Base-by-base conservation (phyloP, 2,113 vertebrate species). In the Patagioenas fasciata region DNA sequence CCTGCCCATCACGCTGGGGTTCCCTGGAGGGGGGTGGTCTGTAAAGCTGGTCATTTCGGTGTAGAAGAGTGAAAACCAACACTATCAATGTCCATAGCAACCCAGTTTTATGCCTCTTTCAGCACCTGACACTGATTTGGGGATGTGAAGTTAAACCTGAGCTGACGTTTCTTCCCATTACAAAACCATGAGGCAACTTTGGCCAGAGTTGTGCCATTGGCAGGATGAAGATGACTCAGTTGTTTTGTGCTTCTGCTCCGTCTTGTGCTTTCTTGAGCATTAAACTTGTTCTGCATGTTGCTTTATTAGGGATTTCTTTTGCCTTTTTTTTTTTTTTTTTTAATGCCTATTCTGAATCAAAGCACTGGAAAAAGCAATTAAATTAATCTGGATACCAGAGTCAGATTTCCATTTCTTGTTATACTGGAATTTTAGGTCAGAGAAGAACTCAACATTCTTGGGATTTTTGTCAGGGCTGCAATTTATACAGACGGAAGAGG, bases 81-180 rank as follows among this genome's bases (percentile, higher is more conserved):
- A 4, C 23, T 2, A 0, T 26, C 26, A 5, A 4, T 7, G 20
- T 5, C 24, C 5, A 0, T 1, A 38, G 24, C 38, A 17, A 4
- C 44, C 44, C 9, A 0, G 8, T 72, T 84, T 36, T 18, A 1
- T 15, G 15, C 15, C 9, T 34, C 4, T 62, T 34, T n/a, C 23
- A 10, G 16, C 12, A 4, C 20, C 31, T 15, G 29, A 1, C 6
- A 5, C 11, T 34, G 57, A 32, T 34, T 1, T 17, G 44, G 26
- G 21, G 58, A 2, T 32, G 9, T 9, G 40, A 5, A 3, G 24
- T 36, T 9, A 14, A 40, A 25, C 57, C 36, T 2, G 23, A 32
- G 36, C 13, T 48, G 71, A 14, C 8, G 0, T 7, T 69, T 57
- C 23, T 62, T 29, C 47, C 48, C 31, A 4, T 73, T 48, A 11